Evolutionary conservation across 64 coral and sea anemone genomes (phyloP).

Genomic region (Actinia equina): DNA sequence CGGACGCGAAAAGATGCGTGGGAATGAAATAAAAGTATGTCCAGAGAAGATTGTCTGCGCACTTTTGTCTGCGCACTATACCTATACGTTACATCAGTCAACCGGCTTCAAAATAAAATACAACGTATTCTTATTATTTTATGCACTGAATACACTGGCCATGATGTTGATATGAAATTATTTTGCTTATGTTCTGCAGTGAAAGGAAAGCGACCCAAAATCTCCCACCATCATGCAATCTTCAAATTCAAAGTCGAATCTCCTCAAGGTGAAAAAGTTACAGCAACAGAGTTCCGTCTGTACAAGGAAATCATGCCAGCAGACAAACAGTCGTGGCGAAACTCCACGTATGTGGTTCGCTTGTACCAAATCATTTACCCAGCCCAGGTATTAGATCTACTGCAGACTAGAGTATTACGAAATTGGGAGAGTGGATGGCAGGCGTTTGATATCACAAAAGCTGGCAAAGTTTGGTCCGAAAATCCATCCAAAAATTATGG

Average conservation of each 20-base stretch:
- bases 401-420: slow-evolving; percentile 28
- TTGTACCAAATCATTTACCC: slow-evolving; percentile 59
- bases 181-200: slow-evolving; percentile 9
- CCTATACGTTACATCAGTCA: too few relatives aligned
- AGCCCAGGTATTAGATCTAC: neutral
- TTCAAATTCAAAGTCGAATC: slow-evolving; percentile 51
- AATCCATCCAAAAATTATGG: slow-evolving; percentile 65
- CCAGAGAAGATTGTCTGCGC: too few relatives aligned
- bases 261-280: slow-evolving; percentile 36
- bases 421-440: slow-evolving; percentile 90
- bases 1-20: too few relatives aligned
- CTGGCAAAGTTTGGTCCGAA: slow-evolving; percentile 57
- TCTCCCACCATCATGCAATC: slow-evolving; percentile 40
- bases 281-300: slow-evolving; percentile 55
- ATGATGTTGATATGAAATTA: too few relatives aligned
- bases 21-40: too few relatives aligned
- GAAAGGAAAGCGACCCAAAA: slow-evolving; percentile 45
- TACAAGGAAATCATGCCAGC: slow-evolving; percentile 28
- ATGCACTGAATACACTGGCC: too few relatives aligned
- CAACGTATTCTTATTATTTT: too few relatives aligned
- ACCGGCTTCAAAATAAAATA: too few relatives aligned
- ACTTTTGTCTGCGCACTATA: too few relatives aligned
- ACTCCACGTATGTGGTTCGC: slow-evolving; percentile 24
- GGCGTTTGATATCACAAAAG: slow-evolving; percentile 78
- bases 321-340: neutral